These are phyloP conservation scores for Cheilosia variabilis DNA, from an alignment of 2,888 invertebrate genomes.

Conservation along the genomic window DNA sequence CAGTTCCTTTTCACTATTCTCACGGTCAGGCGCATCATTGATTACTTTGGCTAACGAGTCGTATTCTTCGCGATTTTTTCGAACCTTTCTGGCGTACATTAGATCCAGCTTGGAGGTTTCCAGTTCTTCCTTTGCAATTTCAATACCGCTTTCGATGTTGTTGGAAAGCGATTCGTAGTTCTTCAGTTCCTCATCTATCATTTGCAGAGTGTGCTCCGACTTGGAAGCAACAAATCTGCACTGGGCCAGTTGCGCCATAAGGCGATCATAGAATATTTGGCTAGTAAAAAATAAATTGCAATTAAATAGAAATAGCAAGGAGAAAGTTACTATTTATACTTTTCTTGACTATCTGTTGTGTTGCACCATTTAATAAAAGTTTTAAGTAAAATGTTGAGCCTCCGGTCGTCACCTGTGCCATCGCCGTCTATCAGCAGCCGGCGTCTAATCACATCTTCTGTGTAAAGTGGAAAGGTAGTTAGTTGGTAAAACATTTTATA, in stretches of 20 bases:
- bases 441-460: conserved; percentile 95
- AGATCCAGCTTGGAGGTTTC: conserved; percentile 90
- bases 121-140: conserved; percentile 90
- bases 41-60: conserved; percentile 95
- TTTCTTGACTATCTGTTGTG: conserved; percentile 86
- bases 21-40: conserved; percentile 92
- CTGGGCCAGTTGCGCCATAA: conserved; percentile 91
- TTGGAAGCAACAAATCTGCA: conserved; percentile 93
- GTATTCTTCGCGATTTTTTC: conserved; percentile 94
- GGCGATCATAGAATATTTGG: conserved; percentile 88
- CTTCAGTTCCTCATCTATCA: conserved; percentile 91
- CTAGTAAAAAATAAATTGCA: conserved; percentile 81
- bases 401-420: conserved; percentile 96
- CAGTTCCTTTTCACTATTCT: conserved; percentile 88
- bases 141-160: conserved; percentile 90
- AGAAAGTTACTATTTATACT: conserved; percentile 79
- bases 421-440: conserved; percentile 96
- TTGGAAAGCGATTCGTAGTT: conserved; percentile 91
- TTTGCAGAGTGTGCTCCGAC: conserved; percentile 89
- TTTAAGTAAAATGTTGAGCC: conserved; percentile 92
- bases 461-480: neutral
- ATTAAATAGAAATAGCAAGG: neutral
- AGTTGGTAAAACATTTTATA: neutral
- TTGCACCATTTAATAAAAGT: conserved; percentile 91
- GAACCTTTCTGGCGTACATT: conserved; percentile 90